phyloP scores from a whole-genome alignment of 2,888 invertebrate species.

The Mesopsocus fuscifrons region DNA sequence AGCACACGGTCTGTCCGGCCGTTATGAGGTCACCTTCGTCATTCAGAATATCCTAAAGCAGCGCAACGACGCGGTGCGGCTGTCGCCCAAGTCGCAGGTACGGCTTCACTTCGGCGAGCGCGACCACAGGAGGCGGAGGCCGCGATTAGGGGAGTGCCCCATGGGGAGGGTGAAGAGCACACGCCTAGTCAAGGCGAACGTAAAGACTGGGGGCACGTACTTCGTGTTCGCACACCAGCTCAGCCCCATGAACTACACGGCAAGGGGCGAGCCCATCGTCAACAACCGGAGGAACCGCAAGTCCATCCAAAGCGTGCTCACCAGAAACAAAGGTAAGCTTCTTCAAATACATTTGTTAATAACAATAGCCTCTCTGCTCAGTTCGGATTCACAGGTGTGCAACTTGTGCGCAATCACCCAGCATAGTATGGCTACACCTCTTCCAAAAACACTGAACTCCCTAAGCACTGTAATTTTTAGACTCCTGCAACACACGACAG shows the following conservation, averaged over 20 bases:
- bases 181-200: constrained; percentile 33
- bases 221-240: constrained; percentile 37
- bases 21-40: constrained; percentile 45
- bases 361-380: too few relatives aligned
- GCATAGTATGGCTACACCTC: too few relatives aligned
- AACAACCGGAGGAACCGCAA: constrained; percentile 20
- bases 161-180: constrained; percentile 9
- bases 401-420: too few relatives aligned
- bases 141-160: constrained; percentile 17
- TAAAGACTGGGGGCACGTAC: constrained; percentile 35
- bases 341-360: too few relatives aligned
- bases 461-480: too few relatives aligned
- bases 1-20: constrained; percentile 30
- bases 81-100: constrained; percentile 21
- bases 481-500: too few relatives aligned
- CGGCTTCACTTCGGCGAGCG: constrained; percentile 31
- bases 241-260: constrained; percentile 35
- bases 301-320: constrained; percentile 20
- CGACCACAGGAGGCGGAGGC: constrained; percentile 17
- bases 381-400: too few relatives aligned
- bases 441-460: too few relatives aligned
- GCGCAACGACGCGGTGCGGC: constrained; percentile 20
- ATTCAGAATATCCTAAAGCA: constrained; percentile 42
- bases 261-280: constrained; percentile 33
- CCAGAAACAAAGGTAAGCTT: constrained; percentile 21